Base-by-base conservation (phyloP, 2,113 vertebrate genomes). In the Rutilus rutilus region DNA sequence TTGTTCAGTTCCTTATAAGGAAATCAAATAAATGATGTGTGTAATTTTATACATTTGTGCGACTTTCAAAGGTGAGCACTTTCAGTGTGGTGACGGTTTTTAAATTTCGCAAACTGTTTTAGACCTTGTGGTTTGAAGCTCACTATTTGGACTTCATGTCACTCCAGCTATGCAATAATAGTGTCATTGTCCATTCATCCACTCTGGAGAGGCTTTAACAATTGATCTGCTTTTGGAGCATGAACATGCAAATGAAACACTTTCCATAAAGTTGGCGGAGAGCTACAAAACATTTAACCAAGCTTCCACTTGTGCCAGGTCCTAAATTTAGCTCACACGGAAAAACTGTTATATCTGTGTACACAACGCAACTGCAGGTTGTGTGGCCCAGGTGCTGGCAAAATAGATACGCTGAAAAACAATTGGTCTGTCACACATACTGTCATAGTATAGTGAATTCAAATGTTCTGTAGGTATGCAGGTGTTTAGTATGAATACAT, bases 241-340 rank as follows among this genome's bases (percentile, higher is more conserved):
- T 84, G 4, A 85, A 65, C 86, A 95, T 94, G 91, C 92, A 94
- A 94, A 94, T 93, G 0, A 67, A 83, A 25, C 65, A 71, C 85
- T 77, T 21, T 87, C 86, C 82, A 78, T 87, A 88, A 89, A 76
- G 67, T 87, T 87, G 86, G 90, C 86, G 52, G 65, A 81, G 71
- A 42, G 86, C 83, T 90, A 86, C 85, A 82, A 90, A 91, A 88
- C 87, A 88, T 81, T 91, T 52, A 89, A 87, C 89, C 92, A 91
- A 87, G 91, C 78, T 60, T 64, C 45, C 85, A 86, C 85, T 91
- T 89, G 65, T 39, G 69, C 21, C 83, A 86, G 76, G 27, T 45
- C 87, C 88, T 88, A 92, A 81, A 89, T 90, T 86, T 85, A 85
- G 54, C 23, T 71, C 82, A 62, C 36, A 78, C 23, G 67, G 82